These are phyloP conservation scores for Falco columbarius DNA, from an alignment of 2,797 vertebrate genomes.

Conservation along the genomic window DNA sequence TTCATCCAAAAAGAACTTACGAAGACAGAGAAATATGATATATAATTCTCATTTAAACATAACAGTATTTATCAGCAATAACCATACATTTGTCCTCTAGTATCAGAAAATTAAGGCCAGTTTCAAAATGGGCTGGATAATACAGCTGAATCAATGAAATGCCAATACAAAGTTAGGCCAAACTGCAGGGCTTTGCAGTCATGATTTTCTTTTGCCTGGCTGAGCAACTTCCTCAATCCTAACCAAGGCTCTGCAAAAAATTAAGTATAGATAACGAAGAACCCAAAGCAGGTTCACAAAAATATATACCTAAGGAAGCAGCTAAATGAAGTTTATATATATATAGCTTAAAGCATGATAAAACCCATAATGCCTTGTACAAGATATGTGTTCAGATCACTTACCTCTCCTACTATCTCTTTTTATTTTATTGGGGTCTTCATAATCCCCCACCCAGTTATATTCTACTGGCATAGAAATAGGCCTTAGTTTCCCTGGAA, in stretches of 20 bases:
- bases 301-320: not conserved
- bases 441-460: slow-evolving; percentile 98
- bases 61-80: not conserved
- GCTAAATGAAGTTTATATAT: not conserved
- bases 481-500: slow-evolving; percentile 94
- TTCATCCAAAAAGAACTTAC: not conserved
- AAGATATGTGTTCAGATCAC: slow-evolving; percentile 62
- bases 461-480: slow-evolving; percentile 99
- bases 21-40: not conserved
- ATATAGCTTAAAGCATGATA: slow-evolving; percentile 32
- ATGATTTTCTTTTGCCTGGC: not conserved
- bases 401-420: slow-evolving; percentile 94
- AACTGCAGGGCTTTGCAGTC: not conserved
- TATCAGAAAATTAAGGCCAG: not conserved
- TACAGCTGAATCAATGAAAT: not conserved
- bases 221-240: not conserved
- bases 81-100: not conserved
- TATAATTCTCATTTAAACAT: not conserved
- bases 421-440: slow-evolving; percentile 96
- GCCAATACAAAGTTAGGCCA: not conserved
- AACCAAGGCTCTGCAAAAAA: not conserved
- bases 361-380: slow-evolving; percentile 1
- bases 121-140: not conserved
- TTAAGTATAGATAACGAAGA: not conserved
- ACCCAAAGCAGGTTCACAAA: not conserved